Conservation (phyloP, 2,113 vertebrate species). For the Taurulus bubalis region DNA sequence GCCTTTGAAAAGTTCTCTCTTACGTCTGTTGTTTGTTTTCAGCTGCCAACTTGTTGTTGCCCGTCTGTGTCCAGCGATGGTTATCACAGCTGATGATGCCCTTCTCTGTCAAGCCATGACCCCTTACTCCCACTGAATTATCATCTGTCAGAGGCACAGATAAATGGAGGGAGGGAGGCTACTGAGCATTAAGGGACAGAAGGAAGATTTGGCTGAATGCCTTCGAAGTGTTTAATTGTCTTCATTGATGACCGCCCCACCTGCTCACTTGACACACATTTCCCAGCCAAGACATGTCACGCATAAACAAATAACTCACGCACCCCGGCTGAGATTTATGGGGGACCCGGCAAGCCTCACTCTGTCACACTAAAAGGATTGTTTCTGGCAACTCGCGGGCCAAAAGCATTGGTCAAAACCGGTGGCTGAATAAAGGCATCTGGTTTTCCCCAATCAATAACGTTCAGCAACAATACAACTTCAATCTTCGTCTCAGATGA, state of each 20-base stretch:
- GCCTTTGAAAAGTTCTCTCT: slow-evolving; percentile 72
- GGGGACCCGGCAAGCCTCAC: not conserved
- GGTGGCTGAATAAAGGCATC: slow-evolving; percentile 4
- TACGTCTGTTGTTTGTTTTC: slow-evolving; percentile 61
- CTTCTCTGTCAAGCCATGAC: slow-evolving; percentile 75
- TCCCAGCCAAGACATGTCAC: slow-evolving; percentile 69
- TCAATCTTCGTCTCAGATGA: slow-evolving; percentile 44
- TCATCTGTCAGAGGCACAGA: slow-evolving; percentile 65
- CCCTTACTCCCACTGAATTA: slow-evolving; percentile 70
- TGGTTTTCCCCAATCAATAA: slow-evolving; percentile 18
- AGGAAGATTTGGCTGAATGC: slow-evolving; percentile 78
- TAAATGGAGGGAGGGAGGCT: slow-evolving; percentile 25
- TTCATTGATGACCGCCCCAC: slow-evolving; percentile 80
- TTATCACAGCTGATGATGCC: slow-evolving; percentile 73
- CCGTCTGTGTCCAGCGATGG: slow-evolving; percentile 68
- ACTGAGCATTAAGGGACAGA: slow-evolving; percentile 50
- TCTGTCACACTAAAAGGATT: not conserved
- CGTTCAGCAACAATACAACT: not conserved
- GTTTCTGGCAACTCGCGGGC: not conserved
- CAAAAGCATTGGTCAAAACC: not conserved
- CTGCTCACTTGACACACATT: slow-evolving; percentile 79
- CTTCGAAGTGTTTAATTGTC: slow-evolving; percentile 83
- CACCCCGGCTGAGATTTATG: slow-evolving; percentile 35
- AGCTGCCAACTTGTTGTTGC: slow-evolving; percentile 71
- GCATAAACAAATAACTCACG: slow-evolving; percentile 76